Evolutionary conservation across 2,797 vertebrate genomes (phyloP).

Genomic region (Poecilia gillii): DNA sequence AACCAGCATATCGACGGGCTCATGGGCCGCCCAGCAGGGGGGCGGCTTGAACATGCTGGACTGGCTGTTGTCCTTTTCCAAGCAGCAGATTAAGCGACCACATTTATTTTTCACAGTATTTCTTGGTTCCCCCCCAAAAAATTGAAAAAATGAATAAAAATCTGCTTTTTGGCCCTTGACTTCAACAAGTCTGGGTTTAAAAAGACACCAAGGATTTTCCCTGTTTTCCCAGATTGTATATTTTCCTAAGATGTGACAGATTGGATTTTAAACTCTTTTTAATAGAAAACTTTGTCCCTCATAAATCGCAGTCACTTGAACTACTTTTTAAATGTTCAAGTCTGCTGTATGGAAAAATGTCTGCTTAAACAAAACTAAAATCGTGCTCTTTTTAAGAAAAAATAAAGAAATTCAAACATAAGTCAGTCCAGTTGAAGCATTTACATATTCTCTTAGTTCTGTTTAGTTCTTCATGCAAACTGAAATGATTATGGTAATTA

Average conservation of each 20-base stretch:
- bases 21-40: conserved; percentile 81
- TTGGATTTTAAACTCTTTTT: conserved; percentile 85
- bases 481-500: conserved; percentile 70
- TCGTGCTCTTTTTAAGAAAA: conserved; percentile 24
- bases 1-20: conserved; percentile 82
- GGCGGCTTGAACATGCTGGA: conserved; percentile 76
- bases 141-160: conserved; percentile 61
- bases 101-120: conserved; percentile 74
- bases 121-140: conserved; percentile 48
- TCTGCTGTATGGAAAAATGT: conserved; percentile 50
- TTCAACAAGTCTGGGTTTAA: conserved; percentile 85
- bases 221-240: conserved; percentile 81
- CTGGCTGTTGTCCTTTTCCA: conserved; percentile 81
- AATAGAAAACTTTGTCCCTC: conserved; percentile 63
- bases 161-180: conserved; percentile 83
- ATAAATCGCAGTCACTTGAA: conserved; percentile 44
- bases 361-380: conserved; percentile 66
- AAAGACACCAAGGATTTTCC: conserved; percentile 65
- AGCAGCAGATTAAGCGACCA: conserved; percentile 75
- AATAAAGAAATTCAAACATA: background rate
- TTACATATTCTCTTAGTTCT: conserved; percentile 36
- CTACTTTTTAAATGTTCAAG: conserved; percentile 49
- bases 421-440: conserved; percentile 42
- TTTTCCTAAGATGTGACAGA: conserved; percentile 85
- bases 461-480: conserved; percentile 54